Percentiles rank a stretch among this genome's conserved stretches.
phyloP scores from a whole-genome alignment of 2,888 invertebrate genomes.

The Nasonovia ribisnigri region DNA sequence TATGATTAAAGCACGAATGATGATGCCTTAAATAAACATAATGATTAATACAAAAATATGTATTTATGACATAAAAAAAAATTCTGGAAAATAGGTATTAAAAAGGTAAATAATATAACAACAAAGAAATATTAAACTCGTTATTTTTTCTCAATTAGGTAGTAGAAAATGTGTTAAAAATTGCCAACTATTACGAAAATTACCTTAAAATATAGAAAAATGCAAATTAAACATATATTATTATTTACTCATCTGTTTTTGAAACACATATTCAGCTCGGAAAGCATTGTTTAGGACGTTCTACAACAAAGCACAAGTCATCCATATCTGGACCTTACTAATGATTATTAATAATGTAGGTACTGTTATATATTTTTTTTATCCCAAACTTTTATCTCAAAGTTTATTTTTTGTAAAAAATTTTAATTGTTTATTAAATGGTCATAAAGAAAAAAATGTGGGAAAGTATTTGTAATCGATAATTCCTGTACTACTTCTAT shows the following conservation, averaged over 20 bases:
- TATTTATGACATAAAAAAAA: neutral
- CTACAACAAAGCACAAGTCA: slow-evolving; percentile 2
- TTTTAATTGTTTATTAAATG: neutral
- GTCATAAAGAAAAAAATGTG: neutral
- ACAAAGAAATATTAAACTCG: neutral
- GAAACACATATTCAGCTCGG: neutral
- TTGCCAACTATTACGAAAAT: neutral
- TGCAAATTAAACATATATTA: neutral
- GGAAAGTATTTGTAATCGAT: neutral
- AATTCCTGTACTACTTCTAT: neutral
- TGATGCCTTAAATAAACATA: neutral
- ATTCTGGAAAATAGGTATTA: neutral
- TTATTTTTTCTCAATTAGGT: neutral
- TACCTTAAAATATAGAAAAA: neutral
- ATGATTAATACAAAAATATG: neutral
- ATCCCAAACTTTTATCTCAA: neutral
- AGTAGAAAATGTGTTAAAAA: neutral
- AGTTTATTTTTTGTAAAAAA: neutral
- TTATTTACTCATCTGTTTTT: neutral
- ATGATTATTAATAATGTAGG: neutral
- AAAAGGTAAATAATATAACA: neutral
- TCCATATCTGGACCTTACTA: neutral
- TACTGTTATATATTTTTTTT: neutral
- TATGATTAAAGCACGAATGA: neutral
- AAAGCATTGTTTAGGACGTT: neutral